Base-by-base conservation (phyloP, 1,140 invertebrate genomes). In the Psix sp. region DNA sequence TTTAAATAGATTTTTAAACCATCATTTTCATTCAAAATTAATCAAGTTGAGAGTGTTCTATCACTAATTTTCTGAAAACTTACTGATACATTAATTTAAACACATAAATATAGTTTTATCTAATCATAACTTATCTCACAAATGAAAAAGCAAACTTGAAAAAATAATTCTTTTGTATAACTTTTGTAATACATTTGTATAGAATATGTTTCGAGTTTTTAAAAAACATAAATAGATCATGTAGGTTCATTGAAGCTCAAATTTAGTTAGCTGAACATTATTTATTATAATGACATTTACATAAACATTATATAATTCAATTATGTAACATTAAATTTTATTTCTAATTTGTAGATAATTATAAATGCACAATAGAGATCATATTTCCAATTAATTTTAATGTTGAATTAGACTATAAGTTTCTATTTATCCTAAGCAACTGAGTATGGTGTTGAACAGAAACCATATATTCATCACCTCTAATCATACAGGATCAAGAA, bases 331-430 rank as follows among this genome's bases (percentile, higher is more conserved):
- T 18, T 63, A 39, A 40, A 36, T 49, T 10, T 33, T 43, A 57
- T 39, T 38, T 7, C 6, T 24, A 38, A 56, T 62, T 60, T 63
- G 57, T 72, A 72, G 39, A 59, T 65, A 63, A n/a, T n/a, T n/a
- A n/a, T n/a, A n/a, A n/a, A n/a, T n/a, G n/a, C n/a, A n/a, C n/a
- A n/a, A n/a, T n/a, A n/a, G n/a, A n/a, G n/a, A n/a, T n/a, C n/a
- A n/a, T n/a, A n/a, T n/a, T n/a, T n/a, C n/a, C n/a, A n/a, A n/a
- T n/a, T n/a, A n/a, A n/a, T n/a, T n/a, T n/a, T n/a, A n/a, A n/a
- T n/a, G n/a, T n/a, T n/a, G n/a, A n/a, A n/a, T n/a, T n/a, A n/a
- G n/a, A n/a, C n/a, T n/a, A n/a, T n/a, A n/a, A n/a, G 21, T 24
- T 24, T 24, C 7, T 3, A 3, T 4, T 4, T 24, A 24, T 24